Conservation (phyloP, 2,797 vertebrate genomes). For the Phalloptychus januarius region DNA sequence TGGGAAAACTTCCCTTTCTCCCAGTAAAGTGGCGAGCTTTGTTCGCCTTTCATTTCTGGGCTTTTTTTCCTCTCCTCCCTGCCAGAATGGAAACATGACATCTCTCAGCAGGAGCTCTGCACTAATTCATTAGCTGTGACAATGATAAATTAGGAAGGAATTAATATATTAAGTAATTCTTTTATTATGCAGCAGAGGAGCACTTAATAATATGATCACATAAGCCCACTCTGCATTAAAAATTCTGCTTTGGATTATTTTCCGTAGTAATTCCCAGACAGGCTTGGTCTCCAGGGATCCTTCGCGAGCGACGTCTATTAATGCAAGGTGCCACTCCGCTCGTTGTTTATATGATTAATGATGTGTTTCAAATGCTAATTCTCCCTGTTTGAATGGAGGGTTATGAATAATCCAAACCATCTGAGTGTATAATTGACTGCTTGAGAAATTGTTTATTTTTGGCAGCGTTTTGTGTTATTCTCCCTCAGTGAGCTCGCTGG, state of each 20-base stretch:
- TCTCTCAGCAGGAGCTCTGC: conserved; percentile 67
- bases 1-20: conserved; percentile 47
- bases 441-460: conserved; percentile 68
- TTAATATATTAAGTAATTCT: conserved; percentile 74
- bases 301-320: conserved; percentile 57
- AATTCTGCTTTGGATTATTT: conserved; percentile 63
- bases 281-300: conserved; percentile 52
- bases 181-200: conserved; percentile 59
- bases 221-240: conserved; percentile 58
- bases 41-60: conserved; percentile 50
- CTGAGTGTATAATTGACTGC: conserved; percentile 63
- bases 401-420: conserved; percentile 66
- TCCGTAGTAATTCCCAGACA: conserved; percentile 53
- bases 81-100: conserved; percentile 56
- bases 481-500: conserved; percentile 32
- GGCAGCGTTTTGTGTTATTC: conserved; percentile 45
- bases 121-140: conserved; percentile 78
- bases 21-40: conserved; percentile 66
- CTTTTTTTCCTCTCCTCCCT: conserved; percentile 22
- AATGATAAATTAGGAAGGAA: conserved; percentile 78
- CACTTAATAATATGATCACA: conserved; percentile 72
- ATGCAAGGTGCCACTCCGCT: conserved; percentile 60
- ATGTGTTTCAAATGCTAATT: conserved; percentile 63
- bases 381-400: conserved; percentile 41
- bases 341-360: conserved; percentile 61